Conservation (phyloP, 2,797 vertebrate genomes). For the Rhabdophis nuchalis region DNA sequence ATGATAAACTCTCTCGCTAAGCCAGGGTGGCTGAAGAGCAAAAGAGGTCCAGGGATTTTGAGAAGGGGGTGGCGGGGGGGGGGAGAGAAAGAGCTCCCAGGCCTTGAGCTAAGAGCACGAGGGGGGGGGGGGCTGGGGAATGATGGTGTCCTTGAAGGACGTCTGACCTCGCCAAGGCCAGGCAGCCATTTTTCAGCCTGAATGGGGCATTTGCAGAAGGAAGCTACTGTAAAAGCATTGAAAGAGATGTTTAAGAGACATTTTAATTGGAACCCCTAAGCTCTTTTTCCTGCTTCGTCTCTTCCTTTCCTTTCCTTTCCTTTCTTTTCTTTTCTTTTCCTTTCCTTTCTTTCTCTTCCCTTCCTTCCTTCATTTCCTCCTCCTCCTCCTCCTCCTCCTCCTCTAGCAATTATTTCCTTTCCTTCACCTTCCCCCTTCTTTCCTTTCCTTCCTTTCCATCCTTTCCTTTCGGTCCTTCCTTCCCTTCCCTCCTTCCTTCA, state of each 20-base stretch:
- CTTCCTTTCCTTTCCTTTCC: no score
- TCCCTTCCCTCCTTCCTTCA: no score
- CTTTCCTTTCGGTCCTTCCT: no score
- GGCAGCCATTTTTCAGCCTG: slow-evolving; percentile 35
- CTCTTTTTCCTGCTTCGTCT: no score
- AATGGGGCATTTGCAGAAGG: slow-evolving; percentile 41
- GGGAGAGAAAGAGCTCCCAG: slow-evolving; percentile 57
- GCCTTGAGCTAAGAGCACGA: slow-evolving; percentile 51
- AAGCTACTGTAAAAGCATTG: slow-evolving; percentile 35
- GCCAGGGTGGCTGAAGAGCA: slow-evolving; percentile 64
- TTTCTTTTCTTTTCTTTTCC: no score
- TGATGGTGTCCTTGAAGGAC: slow-evolving; percentile 59
- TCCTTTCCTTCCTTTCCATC: no score
- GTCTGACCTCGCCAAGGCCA: slow-evolving; percentile 37
- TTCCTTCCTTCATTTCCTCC: no score
- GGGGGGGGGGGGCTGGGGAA: slow-evolving; percentile 54
- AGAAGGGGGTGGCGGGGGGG: background rate
- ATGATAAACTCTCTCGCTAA: slow-evolving; percentile 66
- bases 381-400: no score
- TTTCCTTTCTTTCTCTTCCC: no score
- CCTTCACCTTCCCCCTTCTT: no score
- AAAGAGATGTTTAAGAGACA: slow-evolving; percentile 38
- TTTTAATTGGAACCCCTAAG: slow-evolving; percentile 28
- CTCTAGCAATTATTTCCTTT: no score
- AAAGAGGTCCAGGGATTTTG: slow-evolving; percentile 56